phyloP scores from a whole-genome alignment of 1,140 invertebrate genomes.

The Lepidurus couesii region DNA sequence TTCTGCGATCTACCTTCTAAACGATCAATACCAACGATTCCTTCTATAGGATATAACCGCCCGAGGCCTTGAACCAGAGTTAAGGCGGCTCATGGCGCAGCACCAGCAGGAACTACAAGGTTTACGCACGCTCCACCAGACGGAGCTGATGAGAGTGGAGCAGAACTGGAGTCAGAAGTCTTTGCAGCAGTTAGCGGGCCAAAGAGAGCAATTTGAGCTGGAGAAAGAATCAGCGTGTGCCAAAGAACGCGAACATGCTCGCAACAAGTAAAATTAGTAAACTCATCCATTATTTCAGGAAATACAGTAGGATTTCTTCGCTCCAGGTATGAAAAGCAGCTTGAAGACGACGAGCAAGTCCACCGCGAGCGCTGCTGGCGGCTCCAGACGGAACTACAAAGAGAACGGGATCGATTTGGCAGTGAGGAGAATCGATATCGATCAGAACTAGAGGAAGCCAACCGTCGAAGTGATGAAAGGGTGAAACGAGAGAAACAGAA shows the following conservation, averaged over 20 bases:
- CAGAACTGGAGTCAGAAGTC: conserved; percentile 50
- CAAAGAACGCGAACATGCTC: conserved; percentile 45
- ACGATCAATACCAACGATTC: background rate
- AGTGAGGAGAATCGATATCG: conserved; percentile 34
- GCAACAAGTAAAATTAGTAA: background rate
- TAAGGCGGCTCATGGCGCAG: conserved; percentile 57
- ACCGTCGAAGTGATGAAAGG: conserved; percentile 41
- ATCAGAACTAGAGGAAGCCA: conserved; percentile 33
- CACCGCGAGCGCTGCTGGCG: conserved; percentile 51
- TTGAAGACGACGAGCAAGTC: conserved; percentile 50
- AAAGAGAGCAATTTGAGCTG: conserved; percentile 47
- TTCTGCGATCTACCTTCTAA: background rate
- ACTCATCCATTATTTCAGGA: background rate
- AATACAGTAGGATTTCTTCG: conserved; percentile 19
- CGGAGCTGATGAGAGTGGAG: conserved; percentile 51
- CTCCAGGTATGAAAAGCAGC: conserved; percentile 49
- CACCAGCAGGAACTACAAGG: conserved; percentile 56
- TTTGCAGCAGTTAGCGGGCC: conserved; percentile 49
- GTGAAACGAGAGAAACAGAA: conserved; percentile 37
- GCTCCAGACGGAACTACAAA: conserved; percentile 47
- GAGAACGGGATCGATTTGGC: conserved; percentile 46
- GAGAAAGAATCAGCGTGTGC: conserved; percentile 48
- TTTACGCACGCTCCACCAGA: conserved; percentile 54
- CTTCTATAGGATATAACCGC: conserved; percentile 56
- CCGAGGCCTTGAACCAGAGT: conserved; percentile 64